phyloP scores from a whole-genome alignment of 2,888 invertebrate genomes.

The Scelioninae gen. 2 region DNA sequence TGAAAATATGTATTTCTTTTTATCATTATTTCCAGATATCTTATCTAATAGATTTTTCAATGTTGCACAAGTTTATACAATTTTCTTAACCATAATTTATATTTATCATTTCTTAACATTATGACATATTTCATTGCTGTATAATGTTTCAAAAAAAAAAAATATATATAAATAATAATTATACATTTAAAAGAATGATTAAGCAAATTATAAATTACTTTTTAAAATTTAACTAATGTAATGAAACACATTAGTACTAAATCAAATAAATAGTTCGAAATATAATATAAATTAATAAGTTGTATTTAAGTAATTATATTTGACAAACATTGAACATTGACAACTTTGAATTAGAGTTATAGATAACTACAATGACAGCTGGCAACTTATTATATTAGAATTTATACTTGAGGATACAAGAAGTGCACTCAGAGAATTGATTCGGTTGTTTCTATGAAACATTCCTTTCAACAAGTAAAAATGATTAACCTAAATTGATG shows the following conservation, averaged over 20 bases:
- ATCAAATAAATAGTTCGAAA: too few species aligned
- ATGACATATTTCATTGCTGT: too few species aligned
- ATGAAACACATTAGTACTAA: too few species aligned
- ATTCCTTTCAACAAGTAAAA: conserved; percentile 14
- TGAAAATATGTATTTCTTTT: neutral
- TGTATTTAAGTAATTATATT: too few species aligned
- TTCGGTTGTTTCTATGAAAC: conserved; percentile 33
- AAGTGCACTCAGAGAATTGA: conserved; percentile 23
- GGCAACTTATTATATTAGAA: conserved; percentile 41
- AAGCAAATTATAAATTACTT: too few species aligned
- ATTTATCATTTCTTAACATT: too few species aligned
- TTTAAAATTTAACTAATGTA: too few species aligned
- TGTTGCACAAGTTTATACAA: neutral
- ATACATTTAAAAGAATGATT: too few species aligned
- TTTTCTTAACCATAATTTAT: too few species aligned
- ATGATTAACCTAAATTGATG: conserved; percentile 36
- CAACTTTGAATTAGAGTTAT: conserved; percentile 31
- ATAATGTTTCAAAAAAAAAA: too few species aligned
- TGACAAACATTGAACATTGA: conserved; percentile 25
- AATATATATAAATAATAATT: too few species aligned
- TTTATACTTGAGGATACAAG: conserved; percentile 20
- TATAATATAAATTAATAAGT: too few species aligned
- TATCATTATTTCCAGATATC: neutral
- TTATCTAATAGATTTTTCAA: conserved; percentile 7
- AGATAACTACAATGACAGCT: conserved; percentile 35